A percentile compares a stretch with the other conserved stretches of the same genome.
Conservation (phyloP, 2,113 vertebrate species). For the Fregata magnificens region DNA sequence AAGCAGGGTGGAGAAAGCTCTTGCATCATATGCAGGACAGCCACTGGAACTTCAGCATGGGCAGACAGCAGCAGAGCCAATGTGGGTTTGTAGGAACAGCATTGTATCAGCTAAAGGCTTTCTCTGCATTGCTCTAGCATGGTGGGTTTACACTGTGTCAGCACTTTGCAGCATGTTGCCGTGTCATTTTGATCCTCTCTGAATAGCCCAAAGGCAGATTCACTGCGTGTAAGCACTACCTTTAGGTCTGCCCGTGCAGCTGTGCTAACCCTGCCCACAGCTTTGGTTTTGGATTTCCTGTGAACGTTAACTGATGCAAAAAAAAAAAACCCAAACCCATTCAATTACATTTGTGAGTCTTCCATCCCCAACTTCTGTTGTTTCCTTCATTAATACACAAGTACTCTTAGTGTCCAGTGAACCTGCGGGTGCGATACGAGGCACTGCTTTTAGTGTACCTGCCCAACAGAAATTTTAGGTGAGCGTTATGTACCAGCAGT, state of each 20-base stretch:
- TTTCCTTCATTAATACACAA: background rate
- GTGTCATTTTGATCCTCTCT: background rate
- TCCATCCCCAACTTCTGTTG: background rate
- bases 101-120: background rate
- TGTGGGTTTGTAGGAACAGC: background rate
- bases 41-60: background rate
- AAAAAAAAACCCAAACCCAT: background rate
- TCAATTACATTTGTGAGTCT: background rate
- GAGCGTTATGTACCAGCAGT: background rate
- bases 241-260: background rate
- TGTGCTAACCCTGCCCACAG: background rate
- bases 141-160: background rate
- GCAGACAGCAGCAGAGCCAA: background rate
- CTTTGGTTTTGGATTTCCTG: background rate
- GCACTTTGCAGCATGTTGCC: background rate
- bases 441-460: background rate
- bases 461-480: background rate
- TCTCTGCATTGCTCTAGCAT: background rate
- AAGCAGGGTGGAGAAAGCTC: background rate
- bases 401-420: background rate
- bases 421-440: background rate
- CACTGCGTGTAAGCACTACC: background rate
- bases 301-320: background rate
- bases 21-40: background rate
- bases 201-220: background rate